phyloP scores from a whole-genome alignment of 2,797 vertebrate genomes.

The Neosilurus hyrtlii region DNA sequence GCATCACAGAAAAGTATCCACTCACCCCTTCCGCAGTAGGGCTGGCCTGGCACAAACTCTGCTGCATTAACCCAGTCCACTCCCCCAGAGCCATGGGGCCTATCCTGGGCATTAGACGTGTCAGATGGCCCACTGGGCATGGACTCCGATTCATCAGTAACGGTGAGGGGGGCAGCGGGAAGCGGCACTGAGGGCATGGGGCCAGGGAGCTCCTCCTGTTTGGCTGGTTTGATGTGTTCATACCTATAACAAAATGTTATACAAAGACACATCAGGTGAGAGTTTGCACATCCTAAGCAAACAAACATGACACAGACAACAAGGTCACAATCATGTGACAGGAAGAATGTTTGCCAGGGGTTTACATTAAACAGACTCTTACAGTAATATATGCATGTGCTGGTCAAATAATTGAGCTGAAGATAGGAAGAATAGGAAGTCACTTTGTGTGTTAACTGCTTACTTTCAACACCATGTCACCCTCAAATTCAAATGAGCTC shows the following conservation, averaged over 20 bases:
- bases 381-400: background rate
- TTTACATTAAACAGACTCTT: background rate
- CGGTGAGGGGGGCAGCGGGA: constrained; percentile 69
- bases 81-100: constrained; percentile 67
- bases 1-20: constrained; percentile 56
- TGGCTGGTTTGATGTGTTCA: constrained; percentile 88
- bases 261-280: background rate
- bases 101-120: constrained; percentile 46
- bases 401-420: background rate
- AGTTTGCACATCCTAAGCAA: background rate
- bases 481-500: background rate
- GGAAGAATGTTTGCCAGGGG: background rate
- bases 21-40: constrained; percentile 94
- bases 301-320: background rate
- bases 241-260: constrained; percentile 71
- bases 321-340: background rate
- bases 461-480: background rate
- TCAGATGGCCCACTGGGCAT: constrained; percentile 68
- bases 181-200: constrained; percentile 69
- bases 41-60: constrained; percentile 96
- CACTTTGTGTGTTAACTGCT: background rate
- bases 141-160: constrained; percentile 66
- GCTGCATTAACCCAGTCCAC: constrained; percentile 96
- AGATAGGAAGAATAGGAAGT: background rate
- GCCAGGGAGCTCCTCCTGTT: constrained; percentile 79